These are phyloP conservation scores for Pseudomyrmex flavicornis DNA, from an alignment of 1,140 invertebrate species.

Conservation along the genomic window DNA sequence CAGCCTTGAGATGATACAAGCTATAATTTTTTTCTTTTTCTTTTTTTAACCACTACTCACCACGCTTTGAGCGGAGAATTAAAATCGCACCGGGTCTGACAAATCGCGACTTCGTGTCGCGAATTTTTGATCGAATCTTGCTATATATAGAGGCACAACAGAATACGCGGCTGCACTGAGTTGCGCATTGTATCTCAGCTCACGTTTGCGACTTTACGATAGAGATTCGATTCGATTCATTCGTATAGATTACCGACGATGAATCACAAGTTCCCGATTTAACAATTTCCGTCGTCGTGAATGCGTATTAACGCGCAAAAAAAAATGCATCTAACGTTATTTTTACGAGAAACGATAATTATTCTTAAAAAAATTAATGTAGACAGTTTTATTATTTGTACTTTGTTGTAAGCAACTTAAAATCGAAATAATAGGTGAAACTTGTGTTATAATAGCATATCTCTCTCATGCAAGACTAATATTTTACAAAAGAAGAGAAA, in stretches of 20 bases:
- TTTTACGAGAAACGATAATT: background rate
- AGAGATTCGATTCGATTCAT: slow-evolving; percentile 12
- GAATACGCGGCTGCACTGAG: background rate
- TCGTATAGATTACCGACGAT: background rate
- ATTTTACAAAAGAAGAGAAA: background rate
- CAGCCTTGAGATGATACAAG: background rate
- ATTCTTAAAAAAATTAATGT: too few relatives aligned
- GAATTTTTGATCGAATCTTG: background rate
- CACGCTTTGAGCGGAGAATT: background rate
- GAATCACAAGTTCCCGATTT: background rate
- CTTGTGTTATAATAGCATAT: too few relatives aligned
- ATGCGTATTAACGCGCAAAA: too few relatives aligned
- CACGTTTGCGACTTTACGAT: slow-evolving; percentile 30
- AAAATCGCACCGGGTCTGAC: slow-evolving; percentile 22
- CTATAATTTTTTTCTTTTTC: background rate
- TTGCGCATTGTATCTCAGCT: slow-evolving; percentile 2
- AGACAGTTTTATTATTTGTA: too few relatives aligned
- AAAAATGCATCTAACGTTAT: background rate
- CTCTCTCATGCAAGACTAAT: background rate
- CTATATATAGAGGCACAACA: background rate
- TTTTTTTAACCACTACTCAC: background rate
- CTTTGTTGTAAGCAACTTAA: too few relatives aligned
- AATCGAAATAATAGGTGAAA: too few relatives aligned
- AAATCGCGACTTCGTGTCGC: slow-evolving; percentile 19
- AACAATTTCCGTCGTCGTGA: background rate